Conservation (phyloP, 2,888 invertebrate species). For the Drosophila setosimentum region DNA sequence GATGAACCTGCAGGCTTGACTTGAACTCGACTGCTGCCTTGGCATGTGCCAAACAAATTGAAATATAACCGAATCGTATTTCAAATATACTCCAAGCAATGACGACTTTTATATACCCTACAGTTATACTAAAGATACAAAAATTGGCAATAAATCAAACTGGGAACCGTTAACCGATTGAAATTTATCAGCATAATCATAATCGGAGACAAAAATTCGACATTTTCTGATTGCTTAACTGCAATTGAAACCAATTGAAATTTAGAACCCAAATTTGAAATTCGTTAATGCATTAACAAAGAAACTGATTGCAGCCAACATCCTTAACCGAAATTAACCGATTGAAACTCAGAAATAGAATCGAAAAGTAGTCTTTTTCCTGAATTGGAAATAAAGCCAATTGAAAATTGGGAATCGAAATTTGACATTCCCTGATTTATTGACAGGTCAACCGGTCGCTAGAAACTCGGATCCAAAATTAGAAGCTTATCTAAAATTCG, state of each 20-base stretch:
- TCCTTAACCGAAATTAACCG: no score
- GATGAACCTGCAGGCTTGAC: constrained; percentile 50
- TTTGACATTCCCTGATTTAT: background rate
- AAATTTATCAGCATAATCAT: no score
- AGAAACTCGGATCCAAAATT: background rate
- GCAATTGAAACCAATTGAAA: no score
- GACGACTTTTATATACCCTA: constrained; percentile 13
- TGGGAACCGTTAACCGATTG: no score
- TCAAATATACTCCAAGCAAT: background rate
- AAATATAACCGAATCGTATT: constrained; percentile 52
- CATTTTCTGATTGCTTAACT: no score
- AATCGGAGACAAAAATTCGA: no score
- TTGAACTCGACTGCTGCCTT: constrained; percentile 16
- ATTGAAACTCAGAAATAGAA: no score
- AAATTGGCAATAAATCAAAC: no score
- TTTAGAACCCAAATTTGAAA: no score
- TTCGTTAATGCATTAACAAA: no score
- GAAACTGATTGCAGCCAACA: no score
- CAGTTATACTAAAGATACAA: background rate
- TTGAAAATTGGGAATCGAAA: background rate
- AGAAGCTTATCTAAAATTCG: background rate
- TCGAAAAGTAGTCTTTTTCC: background rate
- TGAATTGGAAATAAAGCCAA: background rate
- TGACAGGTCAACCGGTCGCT: background rate
- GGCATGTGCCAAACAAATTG: constrained; percentile 43